These are phyloP conservation scores for Zootoca vivipara DNA, from an alignment of 2,113 vertebrate species.

Conservation along the genomic window DNA sequence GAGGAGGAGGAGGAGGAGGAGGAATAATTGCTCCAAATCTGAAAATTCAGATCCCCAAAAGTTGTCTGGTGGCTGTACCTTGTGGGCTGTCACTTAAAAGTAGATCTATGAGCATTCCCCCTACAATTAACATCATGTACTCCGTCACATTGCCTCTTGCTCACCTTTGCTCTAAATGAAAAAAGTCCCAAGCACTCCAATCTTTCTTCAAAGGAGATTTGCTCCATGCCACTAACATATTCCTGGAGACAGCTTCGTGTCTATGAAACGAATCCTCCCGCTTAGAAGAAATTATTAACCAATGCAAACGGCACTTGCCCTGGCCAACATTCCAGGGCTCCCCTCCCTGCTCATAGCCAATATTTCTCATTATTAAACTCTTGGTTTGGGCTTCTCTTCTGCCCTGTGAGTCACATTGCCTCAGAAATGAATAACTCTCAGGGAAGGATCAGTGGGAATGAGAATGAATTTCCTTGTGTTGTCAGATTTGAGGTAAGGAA, in stretches of 20 bases:
- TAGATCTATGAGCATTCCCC: background rate
- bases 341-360: background rate
- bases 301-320: background rate
- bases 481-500: background rate
- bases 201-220: no score
- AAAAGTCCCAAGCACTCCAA: no score
- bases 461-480: constrained; percentile 24
- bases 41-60: background rate
- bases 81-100: background rate
- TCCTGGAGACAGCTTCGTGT: background rate
- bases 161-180: no score
- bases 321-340: background rate
- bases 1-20: no score
- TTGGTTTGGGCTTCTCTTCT: no score
- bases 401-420: background rate
- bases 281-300: background rate
- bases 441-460: constrained; percentile 32
- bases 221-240: no score
- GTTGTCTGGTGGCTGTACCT: background rate
- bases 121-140: background rate
- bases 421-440: background rate
- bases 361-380: background rate
- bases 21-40: background rate
- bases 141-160: no score
- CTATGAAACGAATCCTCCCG: background rate